Percentiles rank a stretch among this genome's conserved stretches.
Conservation (phyloP, 2,888 invertebrate genomes). For the Therioaphis trifolii region DNA sequence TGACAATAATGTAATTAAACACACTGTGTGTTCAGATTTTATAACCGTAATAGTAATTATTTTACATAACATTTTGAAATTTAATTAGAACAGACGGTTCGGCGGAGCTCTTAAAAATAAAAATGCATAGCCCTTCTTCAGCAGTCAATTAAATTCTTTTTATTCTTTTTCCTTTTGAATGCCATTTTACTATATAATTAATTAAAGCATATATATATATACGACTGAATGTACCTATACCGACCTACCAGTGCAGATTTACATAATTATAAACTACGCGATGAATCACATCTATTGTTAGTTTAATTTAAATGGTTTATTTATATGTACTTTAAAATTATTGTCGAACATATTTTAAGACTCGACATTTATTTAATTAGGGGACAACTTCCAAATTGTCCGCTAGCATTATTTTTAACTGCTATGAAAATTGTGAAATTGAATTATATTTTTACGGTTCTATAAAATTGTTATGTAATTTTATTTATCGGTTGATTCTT, state of each 20-base stretch:
- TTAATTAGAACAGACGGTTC: conserved; percentile 41
- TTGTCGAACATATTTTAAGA: neutral
- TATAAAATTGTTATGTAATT: too few species aligned
- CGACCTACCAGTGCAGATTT: neutral
- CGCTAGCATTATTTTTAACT: too few species aligned
- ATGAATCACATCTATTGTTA: conserved; percentile 3
- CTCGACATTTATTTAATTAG: neutral
- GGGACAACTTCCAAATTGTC: neutral
- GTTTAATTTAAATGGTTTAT: conserved; percentile 23
- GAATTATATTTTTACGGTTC: too few species aligned
- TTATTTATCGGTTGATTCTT: too few species aligned
- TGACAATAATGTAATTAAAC: conserved; percentile 60
- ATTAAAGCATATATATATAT: neutral
- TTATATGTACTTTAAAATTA: conserved; percentile 2
- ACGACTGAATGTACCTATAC: neutral
- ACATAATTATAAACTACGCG: conserved; percentile 21
- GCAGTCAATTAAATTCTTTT: conserved; percentile 1
- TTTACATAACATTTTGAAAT: conserved; percentile 44
- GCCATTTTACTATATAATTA: conserved; percentile 12
- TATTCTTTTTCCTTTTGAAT: neutral
- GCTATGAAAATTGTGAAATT: too few species aligned
- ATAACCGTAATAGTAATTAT: conserved; percentile 42
- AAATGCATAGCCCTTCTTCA: neutral
- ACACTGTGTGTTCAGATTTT: conserved; percentile 25
- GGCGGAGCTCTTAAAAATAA: neutral